Evolutionary conservation across 2,888 invertebrate species (phyloP), one percentile per base, ranked within the genome.

Genomic region (Heliconius aoede): DNA sequence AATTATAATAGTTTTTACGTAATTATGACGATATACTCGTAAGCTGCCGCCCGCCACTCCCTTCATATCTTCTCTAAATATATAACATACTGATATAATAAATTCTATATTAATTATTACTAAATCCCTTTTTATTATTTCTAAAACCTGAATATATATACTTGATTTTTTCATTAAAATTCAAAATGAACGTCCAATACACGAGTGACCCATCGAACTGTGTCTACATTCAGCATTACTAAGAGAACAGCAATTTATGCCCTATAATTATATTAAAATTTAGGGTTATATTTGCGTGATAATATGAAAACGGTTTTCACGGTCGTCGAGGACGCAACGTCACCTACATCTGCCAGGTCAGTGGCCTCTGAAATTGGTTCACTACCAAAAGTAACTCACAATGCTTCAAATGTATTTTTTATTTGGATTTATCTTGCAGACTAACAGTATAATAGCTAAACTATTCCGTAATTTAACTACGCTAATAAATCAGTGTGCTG

Each of bases 301-400:
- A 72, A 76, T 69, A 72, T 77, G 60, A 36, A 32, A 73, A 73
- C 58, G 36, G 71, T 78, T 79, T 78, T 78, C 79, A 79, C 78
- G 79, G 79, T 76, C 79, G 76, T 21, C 68, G 80, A 80, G 81
- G 82, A 81, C 82, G 76, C 65, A 73, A 73, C 80, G 81, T 83
- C 83, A 83, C 81, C 82, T 83, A 83, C 82, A 81, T 82, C 80
- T 73, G 72, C 65, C 61, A 71, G 79, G 80, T 80, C 76, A 79
- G 28, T 77, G 79, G 64, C 77, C 79, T 74, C 68, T 9, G 18
- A 78, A 83, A 83, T 82, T 82, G 79, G 83, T 81, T 83, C 83
- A 83, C 77, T 80, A 82, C 79, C 81, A 83, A 78, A 78, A 71
- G 74, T 26, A 68, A 67, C 58, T 71, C 36, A 68, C 60, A 65